These are phyloP conservation scores for Aricia artaxerxes DNA, from an alignment of 2,888 invertebrate species.

Conservation along the genomic window DNA sequence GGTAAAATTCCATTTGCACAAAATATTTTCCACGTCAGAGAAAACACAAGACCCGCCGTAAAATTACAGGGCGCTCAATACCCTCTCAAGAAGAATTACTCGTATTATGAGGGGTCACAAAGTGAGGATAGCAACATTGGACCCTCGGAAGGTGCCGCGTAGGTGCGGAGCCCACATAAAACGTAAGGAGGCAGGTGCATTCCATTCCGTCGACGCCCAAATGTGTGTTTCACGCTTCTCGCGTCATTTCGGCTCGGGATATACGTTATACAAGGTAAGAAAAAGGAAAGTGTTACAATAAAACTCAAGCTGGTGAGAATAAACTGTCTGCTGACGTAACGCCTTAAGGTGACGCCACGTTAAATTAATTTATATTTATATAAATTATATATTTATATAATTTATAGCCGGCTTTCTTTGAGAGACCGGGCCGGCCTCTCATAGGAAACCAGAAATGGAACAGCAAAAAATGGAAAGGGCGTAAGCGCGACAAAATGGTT, in stretches of 20 bases:
- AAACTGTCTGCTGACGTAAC: slow-evolving; percentile 54
- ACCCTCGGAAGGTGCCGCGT: slow-evolving; percentile 70
- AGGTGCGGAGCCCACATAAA: slow-evolving; percentile 79
- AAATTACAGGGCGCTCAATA: slow-evolving; percentile 70
- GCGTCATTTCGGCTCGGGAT: slow-evolving; percentile 69
- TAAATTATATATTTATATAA: too few relatives aligned
- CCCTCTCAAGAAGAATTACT: slow-evolving; percentile 78
- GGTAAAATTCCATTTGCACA: not conserved
- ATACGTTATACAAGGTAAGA: slow-evolving; percentile 58
- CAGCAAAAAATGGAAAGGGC: too few relatives aligned
- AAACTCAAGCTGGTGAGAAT: slow-evolving; percentile 65
- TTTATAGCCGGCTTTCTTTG: too few relatives aligned
- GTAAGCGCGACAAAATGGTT: too few relatives aligned
- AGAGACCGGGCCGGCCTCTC: too few relatives aligned
- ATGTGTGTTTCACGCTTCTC: slow-evolving; percentile 70
- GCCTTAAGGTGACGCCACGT: slow-evolving; percentile 34
- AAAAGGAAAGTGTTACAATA: slow-evolving; percentile 73
- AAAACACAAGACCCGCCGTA: slow-evolving; percentile 56
- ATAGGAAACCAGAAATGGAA: too few relatives aligned
- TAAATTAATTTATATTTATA: too few relatives aligned
- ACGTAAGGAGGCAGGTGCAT: slow-evolving; percentile 79
- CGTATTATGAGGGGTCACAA: slow-evolving; percentile 79
- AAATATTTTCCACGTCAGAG: slow-evolving; percentile 39
- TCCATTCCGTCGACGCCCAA: slow-evolving; percentile 75
- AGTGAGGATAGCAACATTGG: slow-evolving; percentile 77